Percentiles rank a stretch among this genome's conserved stretches.
phyloP scores from a whole-genome alignment of 2,113 vertebrate species.

The Taxidea taxus region DNA sequence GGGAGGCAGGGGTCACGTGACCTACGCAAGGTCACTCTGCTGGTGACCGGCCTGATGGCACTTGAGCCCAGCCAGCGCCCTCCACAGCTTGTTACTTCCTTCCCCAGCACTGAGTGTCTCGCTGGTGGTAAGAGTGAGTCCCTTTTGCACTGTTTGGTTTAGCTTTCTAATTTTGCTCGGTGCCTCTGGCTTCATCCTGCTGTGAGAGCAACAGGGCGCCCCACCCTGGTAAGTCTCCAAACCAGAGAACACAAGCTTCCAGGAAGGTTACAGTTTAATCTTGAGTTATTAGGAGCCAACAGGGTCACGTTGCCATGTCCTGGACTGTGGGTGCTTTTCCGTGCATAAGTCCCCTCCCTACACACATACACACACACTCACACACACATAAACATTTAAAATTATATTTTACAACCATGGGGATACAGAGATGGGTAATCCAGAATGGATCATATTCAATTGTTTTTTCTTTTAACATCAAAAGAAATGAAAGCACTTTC shows the following conservation, averaged over 20 bases:
- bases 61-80: not conserved
- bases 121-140: not conserved
- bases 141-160: not conserved
- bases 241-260: not conserved
- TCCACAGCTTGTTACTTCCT: not conserved
- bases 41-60: rapidly evolving
- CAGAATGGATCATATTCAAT: not conserved
- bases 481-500: not conserved
- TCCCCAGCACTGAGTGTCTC: not conserved
- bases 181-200: not conserved
- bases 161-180: not conserved
- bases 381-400: not conserved
- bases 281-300: not conserved
- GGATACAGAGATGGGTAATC: not conserved
- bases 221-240: not conserved
- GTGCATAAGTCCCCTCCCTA: not conserved
- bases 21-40: not conserved
- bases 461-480: not conserved
- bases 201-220: not conserved
- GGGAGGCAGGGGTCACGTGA: not conserved
- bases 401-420: not conserved
- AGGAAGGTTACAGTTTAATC: not conserved
- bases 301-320: not conserved
- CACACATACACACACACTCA: not conserved
- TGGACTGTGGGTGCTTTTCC: not conserved